Base-by-base conservation (phyloP, 2,888 invertebrate genomes). In the Drosophila eohydei region DNA sequence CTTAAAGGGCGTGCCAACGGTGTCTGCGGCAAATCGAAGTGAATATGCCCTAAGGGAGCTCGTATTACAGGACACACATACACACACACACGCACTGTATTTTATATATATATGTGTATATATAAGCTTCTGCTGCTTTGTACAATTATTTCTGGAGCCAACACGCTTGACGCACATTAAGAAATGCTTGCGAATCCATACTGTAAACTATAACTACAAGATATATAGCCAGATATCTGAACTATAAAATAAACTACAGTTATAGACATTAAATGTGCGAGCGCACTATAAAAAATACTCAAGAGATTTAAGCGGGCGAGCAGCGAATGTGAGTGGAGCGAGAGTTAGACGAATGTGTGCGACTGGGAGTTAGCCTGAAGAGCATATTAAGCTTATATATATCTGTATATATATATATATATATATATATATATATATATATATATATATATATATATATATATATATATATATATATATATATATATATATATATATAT, bases 1-100 rank as follows among this genome's bases (percentile, higher is more conserved):
- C 87, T 86, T 76, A 61, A 80, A 84, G 80, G 84, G 59, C 64
- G 65, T 59, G 62, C 28, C 56, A 58, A 48, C 54, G 54, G 43
- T 50, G 60, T 63, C 36, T 46, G 46, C 43, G 43, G 30, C 40
- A 80, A 76, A 78, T 74, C 88, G 86, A 86, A 74, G 63, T 69
- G 56, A 40, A 88, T 80, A 67, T 76, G 67, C 54, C 67, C 76
- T 28, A 4, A 26, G 78, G 52, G 67, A 50, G 38, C 7, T 6
- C n/a, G 48, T 57, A 44, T 52, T 32, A 32, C 11, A 11, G 30
- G 5, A 11, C 48, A 52, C 51, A 32, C 26, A 41, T 30, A 57
- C 30, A 16, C 26, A 14, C 38, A n/a, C 38, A 38, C 28, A 28
- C 38, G 38, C 6, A 38, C 9, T 16, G 3, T 30, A 21, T 11